Evolutionary conservation across 2,797 vertebrate species (phyloP), one percentile per base, ranked within the genome.

Genomic region (Corythornis leucogaster): DNA sequence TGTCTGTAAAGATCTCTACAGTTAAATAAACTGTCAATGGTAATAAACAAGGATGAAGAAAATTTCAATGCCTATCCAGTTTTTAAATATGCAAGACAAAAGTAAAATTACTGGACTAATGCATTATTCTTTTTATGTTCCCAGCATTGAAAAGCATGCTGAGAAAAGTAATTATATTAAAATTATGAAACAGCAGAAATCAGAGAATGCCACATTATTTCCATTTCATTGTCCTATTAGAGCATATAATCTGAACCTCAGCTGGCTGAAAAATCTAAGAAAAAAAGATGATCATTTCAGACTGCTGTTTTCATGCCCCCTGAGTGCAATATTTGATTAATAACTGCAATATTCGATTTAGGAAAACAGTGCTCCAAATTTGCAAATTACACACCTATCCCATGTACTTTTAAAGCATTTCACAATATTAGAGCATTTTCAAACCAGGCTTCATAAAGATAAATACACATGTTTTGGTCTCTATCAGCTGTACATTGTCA

Each of bases 161-260:
- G 94, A 93, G 94, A 94, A 86, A 90, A 85, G 88, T 88, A 94
- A 96, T 95, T 89, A 87, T 55, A 45, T 66, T 93, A 85, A 92
- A 96, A 94, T 78, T 85, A 90, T 71, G 58, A 87, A 88, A 21
- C 78, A 93, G 80, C 75, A 93, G 76, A 91, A 94, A 63, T 78
- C 5, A 0, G 80, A 80, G 67, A 78, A 67, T 48, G 79, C 31
- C 80, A 82, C 48, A 54, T 71, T 48, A 77, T 84, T 91, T 83
- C 80, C 75, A 80, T 80, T 90, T 80, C 86, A 50, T 42, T 90
- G 79, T 93, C 89, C 87, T 79, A 15, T 54, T 79, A 63, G 46
- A 64, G 26, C 17, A 19, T 11, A 66, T 28, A 87, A 59, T 69
- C 66, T 51, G 77, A 85, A 75, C 64, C 46, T 63, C 43, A 51